These are phyloP conservation scores for Bombycilla garrulus DNA, from an alignment of 2,113 vertebrate species.

Conservation along the genomic window DNA sequence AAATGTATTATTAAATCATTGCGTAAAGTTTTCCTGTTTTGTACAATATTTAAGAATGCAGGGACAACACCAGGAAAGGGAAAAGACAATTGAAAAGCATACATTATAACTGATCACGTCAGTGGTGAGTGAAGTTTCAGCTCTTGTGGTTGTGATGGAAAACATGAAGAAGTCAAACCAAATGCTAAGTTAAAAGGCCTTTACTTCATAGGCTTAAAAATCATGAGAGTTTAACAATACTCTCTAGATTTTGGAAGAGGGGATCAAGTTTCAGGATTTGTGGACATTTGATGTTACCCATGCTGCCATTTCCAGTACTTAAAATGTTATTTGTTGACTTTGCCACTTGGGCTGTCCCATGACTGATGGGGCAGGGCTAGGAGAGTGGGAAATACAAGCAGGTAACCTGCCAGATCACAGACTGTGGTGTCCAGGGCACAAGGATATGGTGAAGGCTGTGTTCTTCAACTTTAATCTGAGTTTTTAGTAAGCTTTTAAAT, in stretches of 20 bases:
- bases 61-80: constrained; percentile 57
- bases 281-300: not conserved
- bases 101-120: not conserved
- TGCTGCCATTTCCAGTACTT: not conserved
- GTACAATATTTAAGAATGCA: constrained; percentile 48
- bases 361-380: not conserved
- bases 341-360: not conserved
- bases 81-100: constrained; percentile 55
- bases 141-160: constrained; percentile 3
- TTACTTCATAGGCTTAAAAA: not conserved
- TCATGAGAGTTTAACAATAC: not conserved
- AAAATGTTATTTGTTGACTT: not conserved
- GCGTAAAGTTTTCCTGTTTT: constrained; percentile 64
- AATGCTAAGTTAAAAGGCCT: not conserved
- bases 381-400: not conserved
- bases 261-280: not conserved
- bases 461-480: not conserved
- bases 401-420: not conserved
- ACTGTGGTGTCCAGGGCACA: not conserved
- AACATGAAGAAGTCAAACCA: not conserved
- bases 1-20: constrained; percentile 49
- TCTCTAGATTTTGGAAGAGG: not conserved
- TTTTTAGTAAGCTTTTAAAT: not conserved
- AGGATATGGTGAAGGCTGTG: not conserved
- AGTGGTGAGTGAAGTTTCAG: not conserved